These are phyloP conservation scores for Piaya cayana DNA, from an alignment of 2,113 vertebrate species.

Conservation along the genomic window DNA sequence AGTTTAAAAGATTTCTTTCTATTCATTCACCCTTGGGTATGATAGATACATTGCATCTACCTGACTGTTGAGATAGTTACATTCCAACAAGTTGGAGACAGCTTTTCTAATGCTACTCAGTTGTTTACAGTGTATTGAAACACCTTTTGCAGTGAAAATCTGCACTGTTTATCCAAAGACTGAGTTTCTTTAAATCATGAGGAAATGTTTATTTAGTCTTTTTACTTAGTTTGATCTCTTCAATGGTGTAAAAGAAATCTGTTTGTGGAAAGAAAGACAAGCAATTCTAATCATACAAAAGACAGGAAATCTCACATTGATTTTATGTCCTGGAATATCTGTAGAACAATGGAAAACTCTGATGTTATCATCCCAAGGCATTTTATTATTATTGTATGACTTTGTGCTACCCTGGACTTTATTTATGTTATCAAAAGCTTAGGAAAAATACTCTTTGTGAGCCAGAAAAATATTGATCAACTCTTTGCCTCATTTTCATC, in stretches of 20 bases:
- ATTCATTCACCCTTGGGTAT: background rate
- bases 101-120: background rate
- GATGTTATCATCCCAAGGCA: background rate
- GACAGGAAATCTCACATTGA: background rate
- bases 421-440: background rate
- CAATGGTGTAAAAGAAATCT: background rate
- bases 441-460: background rate
- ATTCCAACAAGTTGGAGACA: background rate
- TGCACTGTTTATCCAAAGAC: background rate
- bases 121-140: background rate
- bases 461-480: background rate
- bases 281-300: background rate
- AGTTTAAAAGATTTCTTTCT: background rate
- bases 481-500: background rate
- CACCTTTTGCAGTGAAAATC: background rate
- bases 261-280: background rate
- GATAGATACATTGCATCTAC: background rate
- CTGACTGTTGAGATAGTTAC: background rate
- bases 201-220: background rate
- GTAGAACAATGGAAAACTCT: constrained; percentile 14
- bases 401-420: background rate
- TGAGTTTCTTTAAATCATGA: background rate
- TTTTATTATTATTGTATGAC: background rate
- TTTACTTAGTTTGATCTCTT: background rate
- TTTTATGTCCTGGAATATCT: constrained; percentile 13